Base-by-base conservation (phyloP, 2,797 vertebrate genomes). In the Peromyscus aztecus region DNA sequence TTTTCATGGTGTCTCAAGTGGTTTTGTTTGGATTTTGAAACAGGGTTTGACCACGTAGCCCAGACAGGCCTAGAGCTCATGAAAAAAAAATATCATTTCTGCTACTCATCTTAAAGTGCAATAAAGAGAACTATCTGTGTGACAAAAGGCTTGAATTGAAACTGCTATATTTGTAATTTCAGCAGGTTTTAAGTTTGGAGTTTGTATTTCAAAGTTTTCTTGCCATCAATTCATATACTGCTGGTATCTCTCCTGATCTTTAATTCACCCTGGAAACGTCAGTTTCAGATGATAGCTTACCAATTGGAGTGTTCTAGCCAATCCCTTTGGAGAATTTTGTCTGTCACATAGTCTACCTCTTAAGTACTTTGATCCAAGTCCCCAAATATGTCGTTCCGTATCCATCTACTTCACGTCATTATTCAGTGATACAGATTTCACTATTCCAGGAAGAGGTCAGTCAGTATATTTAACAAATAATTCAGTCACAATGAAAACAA, bases 391-490 rank as follows among this genome's bases (percentile, higher is more conserved):
- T 84, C 4, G 11, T 71, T 89, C 55, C 34, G 75, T 27, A 65
- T 55, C 17, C 52, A 82, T 75, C 40, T 90, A 73, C 49, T 91
- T 90, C 37, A n/a, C 87, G 29, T 67, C 2, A 0, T 94, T 71
- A 93, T n/a, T 93, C 24, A 94, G n/a, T 71, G 71, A 67, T 34
- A 85, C 3, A 82, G 91, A 85, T 59, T 95, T 96, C 89, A 89
- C 31, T 86, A 82, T 86, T 94, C 40, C 65, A 92, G 34, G 92
- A 97, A 83, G 31, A 91, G 29, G 2, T 57, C 52, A 91, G 27
- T 86, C 46, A 90, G 21, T 90, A 95, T 73, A 14, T 90, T 90
- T 90, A 95, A 89, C 85, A 75, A 71, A 77, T 76, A 93, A 92
- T 80, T 81, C 29, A 86, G 57, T 89, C 59, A 75, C 1, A 23